Conservation (phyloP, 2,797 vertebrate species). For the Selene dorsalis region DNA sequence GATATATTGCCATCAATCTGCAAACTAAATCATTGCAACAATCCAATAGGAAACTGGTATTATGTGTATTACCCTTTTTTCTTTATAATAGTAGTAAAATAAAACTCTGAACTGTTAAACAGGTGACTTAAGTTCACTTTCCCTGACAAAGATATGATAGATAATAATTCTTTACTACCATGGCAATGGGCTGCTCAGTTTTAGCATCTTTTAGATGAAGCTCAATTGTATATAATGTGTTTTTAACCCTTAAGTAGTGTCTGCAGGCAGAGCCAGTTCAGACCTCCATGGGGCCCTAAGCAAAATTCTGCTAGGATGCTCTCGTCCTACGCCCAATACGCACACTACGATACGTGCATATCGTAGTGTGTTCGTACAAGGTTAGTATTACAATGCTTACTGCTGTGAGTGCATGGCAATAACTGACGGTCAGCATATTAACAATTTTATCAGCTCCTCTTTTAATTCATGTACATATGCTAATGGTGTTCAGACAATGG, state of each 20-base stretch:
- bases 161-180: neutral
- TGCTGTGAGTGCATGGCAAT: neutral
- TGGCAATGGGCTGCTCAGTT: neutral
- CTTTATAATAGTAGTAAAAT: no score
- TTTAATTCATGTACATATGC: neutral
- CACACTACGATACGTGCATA: no score
- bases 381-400: neutral
- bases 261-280: no score
- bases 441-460: neutral
- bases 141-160: no score
- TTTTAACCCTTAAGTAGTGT: neutral
- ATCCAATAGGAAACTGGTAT: no score
- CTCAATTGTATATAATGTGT: neutral
- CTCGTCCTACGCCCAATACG: no score
- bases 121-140: neutral
- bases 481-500: slow-evolving; percentile 28
- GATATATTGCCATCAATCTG: no score
- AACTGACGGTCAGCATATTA: neutral
- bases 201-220: neutral
- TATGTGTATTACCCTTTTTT: neutral
- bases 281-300: no score
- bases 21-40: no score
- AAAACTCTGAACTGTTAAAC: neutral
- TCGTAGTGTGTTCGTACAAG: no score
- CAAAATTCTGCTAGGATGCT: no score